Evolutionary conservation across 2,113 vertebrate species (phyloP), one percentile per base, ranked within the genome.

Genomic region (Pimephales promelas): DNA sequence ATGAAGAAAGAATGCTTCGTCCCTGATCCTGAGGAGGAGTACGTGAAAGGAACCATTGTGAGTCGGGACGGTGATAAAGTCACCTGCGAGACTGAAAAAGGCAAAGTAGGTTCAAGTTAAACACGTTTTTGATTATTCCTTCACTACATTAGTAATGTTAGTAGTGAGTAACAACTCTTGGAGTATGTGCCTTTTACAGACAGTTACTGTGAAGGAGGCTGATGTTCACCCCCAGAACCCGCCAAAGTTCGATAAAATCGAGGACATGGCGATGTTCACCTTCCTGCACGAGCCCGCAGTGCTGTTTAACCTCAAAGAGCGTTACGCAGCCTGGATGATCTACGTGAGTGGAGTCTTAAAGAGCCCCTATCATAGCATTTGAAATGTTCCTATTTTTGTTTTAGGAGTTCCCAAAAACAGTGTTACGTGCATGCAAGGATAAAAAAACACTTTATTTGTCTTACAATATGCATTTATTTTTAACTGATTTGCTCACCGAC

Each of bases 231-330:
- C 95, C 85, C 95, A 95, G 92, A 96, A 96, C 87, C 96, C 96
- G 0, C 95, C 95, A 80, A 95, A 96, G 88, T 96, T 94, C 1
- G 91, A 93, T 92, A 94, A 93, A 90, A 95, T 94, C 2, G 95
- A 96, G 70, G 95, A 95, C 90, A 96, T 96, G 95, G 95, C 94
- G 74, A 95, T 96, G 95, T 90, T 96, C 87, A 96, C 95, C 79
- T 95, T 95, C 86, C 91, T 95, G 81, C 93, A 95, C 0, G 95
- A 96, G 84, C 94, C 95, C 0, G 93, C 95, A 0, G 95, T 96
- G 88, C 92, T 95, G 82, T 94, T 92, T 90, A 96, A 96, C 89
- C 95, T 96, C 88, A 96, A 96, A 93, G 95, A 96, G 52, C 94
- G 95, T 84, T 96, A 96, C 0, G 91, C 93, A 4, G 87, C 94